These are phyloP conservation scores for Gortyna flavago DNA, from an alignment of 2,888 invertebrate species.

Conservation along the genomic window DNA sequence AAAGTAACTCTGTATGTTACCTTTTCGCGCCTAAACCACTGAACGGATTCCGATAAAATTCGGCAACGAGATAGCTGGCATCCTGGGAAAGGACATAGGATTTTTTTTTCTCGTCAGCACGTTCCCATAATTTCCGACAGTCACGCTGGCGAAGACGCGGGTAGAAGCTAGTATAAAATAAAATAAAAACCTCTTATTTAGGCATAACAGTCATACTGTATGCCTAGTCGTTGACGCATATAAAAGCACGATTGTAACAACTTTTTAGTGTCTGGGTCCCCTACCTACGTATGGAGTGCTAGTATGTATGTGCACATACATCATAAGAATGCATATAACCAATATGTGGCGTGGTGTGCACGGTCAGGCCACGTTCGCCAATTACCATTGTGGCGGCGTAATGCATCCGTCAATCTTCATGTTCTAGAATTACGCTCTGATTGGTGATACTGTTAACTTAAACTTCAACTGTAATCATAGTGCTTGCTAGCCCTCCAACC, in stretches of 20 bases:
- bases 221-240: background rate
- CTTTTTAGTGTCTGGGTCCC: background rate
- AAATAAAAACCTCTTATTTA: background rate
- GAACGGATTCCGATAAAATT: no score
- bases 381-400: conserved; percentile 27
- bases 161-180: no score
- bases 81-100: no score
- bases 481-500: background rate
- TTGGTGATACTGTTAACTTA: conserved; percentile 28
- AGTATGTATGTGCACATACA: conserved; percentile 1
- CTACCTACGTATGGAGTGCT: background rate
- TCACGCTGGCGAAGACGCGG: no score
- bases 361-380: conserved; percentile 13
- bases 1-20: no score
- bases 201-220: background rate
- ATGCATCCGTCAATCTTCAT: conserved; percentile 46
- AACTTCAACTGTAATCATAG: conserved; percentile 7
- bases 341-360: conserved; percentile 1
- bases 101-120: no score
- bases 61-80: no score
- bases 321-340: conserved; percentile 13
- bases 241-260: background rate
- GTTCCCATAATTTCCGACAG: no score
- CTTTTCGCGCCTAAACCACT: no score
- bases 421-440: conserved; percentile 31